phyloP scores from a whole-genome alignment of 2,888 invertebrate genomes.

The Folsomia manolachei region DNA sequence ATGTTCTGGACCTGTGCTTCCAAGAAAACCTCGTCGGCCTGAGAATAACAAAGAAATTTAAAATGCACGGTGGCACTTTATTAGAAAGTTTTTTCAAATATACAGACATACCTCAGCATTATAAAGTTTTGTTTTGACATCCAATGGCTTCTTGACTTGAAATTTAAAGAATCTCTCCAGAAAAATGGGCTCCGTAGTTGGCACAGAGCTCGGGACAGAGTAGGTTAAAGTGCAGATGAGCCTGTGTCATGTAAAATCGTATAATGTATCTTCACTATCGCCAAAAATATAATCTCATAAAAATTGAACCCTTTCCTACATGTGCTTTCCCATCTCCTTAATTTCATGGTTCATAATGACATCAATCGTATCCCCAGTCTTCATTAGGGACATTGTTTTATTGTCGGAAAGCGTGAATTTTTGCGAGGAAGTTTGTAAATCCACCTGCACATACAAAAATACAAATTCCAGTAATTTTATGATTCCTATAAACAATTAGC shows the following conservation, averaged over 20 bases:
- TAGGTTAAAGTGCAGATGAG: conserved; percentile 95
- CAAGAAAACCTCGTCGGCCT: conserved; percentile 65
- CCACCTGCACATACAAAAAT: too few species aligned
- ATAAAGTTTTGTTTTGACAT: conserved; percentile 97
- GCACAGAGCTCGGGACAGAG: conserved; percentile 53
- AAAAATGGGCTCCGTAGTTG: conserved; percentile 65
- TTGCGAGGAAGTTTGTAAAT: conserved; percentile 87
- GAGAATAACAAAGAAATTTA: conserved; percentile 2
- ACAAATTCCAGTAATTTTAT: too few species aligned
- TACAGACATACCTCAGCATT: conserved; percentile 81
- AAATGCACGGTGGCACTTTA: too few species aligned
- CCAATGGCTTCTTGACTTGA: conserved; percentile 93
- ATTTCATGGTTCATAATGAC: conserved; percentile 98
- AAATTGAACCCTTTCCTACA: conserved; percentile 61
- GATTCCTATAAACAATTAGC: too few species aligned
- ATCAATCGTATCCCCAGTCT: conserved; percentile 81
- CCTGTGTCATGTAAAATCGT: too few species aligned
- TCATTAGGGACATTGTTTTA: conserved; percentile 60
- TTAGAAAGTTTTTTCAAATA: too few species aligned
- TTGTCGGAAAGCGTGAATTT: conserved; percentile 76
- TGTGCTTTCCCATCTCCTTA: conserved; percentile 97
- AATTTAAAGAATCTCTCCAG: conserved; percentile 98
- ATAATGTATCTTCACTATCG: not conserved
- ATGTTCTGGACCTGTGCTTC: conserved; percentile 87
- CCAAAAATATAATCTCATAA: not conserved